Conservation (phyloP, 2,797 vertebrate genomes). For the Neoniphon sammara region DNA sequence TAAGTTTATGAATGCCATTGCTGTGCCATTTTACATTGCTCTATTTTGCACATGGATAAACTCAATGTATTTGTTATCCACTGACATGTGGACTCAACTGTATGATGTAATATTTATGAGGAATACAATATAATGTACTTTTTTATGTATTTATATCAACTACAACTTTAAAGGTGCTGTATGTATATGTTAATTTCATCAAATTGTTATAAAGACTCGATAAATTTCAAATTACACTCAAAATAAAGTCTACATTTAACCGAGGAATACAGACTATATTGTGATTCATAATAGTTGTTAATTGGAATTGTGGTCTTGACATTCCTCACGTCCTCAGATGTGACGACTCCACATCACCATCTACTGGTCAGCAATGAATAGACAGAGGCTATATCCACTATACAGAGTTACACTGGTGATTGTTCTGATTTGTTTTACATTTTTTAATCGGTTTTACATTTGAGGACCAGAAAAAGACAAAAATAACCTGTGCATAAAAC, state of each 20-base stretch:
- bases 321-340: too few relatives aligned
- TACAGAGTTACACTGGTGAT: background rate
- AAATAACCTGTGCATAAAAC: background rate
- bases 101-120: conserved; percentile 55
- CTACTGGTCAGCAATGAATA: too few relatives aligned
- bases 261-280: too few relatives aligned
- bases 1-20: background rate
- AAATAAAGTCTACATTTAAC: too few relatives aligned
- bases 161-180: background rate
- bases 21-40: conserved; percentile 50
- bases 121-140: conserved; percentile 8
- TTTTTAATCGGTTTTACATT: background rate
- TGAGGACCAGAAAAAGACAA: background rate
- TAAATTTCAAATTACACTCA: too few relatives aligned
- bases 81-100: conserved; percentile 1
- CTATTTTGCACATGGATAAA: conserved; percentile 48
- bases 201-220: background rate
- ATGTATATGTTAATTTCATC: conserved; percentile 21
- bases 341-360: conserved; percentile 1
- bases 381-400: too few relatives aligned
- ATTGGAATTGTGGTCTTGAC: too few relatives aligned
- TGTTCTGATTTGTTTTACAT: background rate
- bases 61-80: conserved; percentile 15
- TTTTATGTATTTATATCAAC: conserved; percentile 37
- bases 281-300: too few relatives aligned